Conservation (phyloP, 92 coral and sea anemone species). For the Montipora capitata region DNA sequence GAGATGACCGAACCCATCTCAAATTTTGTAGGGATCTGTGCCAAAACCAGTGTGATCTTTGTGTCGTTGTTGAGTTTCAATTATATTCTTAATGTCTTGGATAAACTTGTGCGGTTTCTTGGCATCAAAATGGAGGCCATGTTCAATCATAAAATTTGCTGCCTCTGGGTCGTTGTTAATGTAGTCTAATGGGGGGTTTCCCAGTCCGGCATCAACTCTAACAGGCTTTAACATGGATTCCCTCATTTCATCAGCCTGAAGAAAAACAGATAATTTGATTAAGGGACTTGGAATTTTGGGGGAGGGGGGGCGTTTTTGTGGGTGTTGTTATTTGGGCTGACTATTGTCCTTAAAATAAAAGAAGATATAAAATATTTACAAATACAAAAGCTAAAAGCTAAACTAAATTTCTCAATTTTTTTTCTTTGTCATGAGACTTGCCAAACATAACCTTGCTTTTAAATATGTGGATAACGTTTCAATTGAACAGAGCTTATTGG, state of each 20-base stretch:
- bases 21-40: slow-evolving; percentile 45
- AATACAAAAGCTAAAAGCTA: too few relatives aligned
- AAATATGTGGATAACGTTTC: too few relatives aligned
- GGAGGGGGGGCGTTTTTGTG: not conserved
- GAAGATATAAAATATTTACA: too few relatives aligned
- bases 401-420: too few relatives aligned
- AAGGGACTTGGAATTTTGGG: too few relatives aligned
- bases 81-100: slow-evolving; percentile 38
- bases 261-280: not conserved
- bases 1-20: slow-evolving; percentile 34
- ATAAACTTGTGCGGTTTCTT: slow-evolving; percentile 61
- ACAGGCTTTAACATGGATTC: slow-evolving; percentile 50
- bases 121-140: slow-evolving; percentile 46
- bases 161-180: slow-evolving; percentile 58
- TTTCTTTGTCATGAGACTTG: too few relatives aligned
- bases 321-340: too few relatives aligned
- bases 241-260: slow-evolving; percentile 53
- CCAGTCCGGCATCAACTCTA: slow-evolving; percentile 55
- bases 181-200: slow-evolving; percentile 49
- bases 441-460: too few relatives aligned
- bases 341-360: too few relatives aligned
- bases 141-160: slow-evolving; percentile 47
- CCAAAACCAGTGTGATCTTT: slow-evolving; percentile 68
- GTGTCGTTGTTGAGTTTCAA: slow-evolving; percentile 54
- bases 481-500: too few relatives aligned